A percentile compares a stretch with the other conserved stretches of the same genome.
Conservation (phyloP, 35 echinoderm and acorn worm genomes). For the Holothuria glaberrima region DNA sequence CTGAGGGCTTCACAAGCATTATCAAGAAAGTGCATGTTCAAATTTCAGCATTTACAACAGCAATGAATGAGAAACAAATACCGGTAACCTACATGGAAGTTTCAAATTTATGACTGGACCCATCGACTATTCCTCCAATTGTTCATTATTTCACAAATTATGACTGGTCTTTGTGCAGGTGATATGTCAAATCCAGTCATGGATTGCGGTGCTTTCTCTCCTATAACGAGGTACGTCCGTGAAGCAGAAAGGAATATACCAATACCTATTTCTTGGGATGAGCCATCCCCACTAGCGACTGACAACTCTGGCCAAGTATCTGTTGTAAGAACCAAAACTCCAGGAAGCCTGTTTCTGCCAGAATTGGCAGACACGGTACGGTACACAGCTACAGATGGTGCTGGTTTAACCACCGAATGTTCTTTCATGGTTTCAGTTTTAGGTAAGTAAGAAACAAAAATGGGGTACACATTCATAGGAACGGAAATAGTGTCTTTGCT, state of each 20-base stretch:
- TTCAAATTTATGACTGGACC: too few relatives aligned
- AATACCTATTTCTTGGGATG: not conserved
- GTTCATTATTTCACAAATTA: too few relatives aligned
- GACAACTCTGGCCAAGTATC: constrained; percentile 1
- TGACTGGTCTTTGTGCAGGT: too few relatives aligned
- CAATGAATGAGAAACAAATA: too few relatives aligned
- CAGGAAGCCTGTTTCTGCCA: not conserved
- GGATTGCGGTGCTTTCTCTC: too few relatives aligned
- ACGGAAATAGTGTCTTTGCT: too few relatives aligned
- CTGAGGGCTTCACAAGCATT: too few relatives aligned
- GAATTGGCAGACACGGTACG: not conserved
- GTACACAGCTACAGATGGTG: not conserved
- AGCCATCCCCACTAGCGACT: not conserved
- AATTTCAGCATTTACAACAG: too few relatives aligned
- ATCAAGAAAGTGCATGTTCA: too few relatives aligned
- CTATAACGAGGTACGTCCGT: not conserved
- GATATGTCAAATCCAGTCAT: too few relatives aligned
- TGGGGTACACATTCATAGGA: not conserved
- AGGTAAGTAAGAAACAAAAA: not conserved
- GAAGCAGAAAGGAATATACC: not conserved
- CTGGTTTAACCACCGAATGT: not conserved
- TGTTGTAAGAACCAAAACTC: not conserved
- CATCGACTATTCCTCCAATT: too few relatives aligned
- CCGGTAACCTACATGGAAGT: too few relatives aligned
- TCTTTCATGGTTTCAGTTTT: not conserved